Base-by-base conservation (phyloP, 1,140 invertebrate species). In the Heterodera carotae region DNA sequence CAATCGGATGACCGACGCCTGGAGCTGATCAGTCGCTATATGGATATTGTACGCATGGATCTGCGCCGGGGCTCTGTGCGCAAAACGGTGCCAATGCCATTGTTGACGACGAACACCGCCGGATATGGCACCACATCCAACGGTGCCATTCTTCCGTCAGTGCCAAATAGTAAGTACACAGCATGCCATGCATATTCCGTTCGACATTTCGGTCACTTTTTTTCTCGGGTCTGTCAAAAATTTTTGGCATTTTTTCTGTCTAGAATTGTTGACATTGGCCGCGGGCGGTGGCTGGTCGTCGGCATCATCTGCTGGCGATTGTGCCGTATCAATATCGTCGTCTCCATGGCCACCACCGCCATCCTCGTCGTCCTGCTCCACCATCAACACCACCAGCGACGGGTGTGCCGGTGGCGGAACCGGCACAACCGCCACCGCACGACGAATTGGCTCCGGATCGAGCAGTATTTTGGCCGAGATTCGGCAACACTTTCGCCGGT, bases 381-480 rank as follows among this genome's bases (percentile, higher is more conserved):
- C 39, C 39, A 43, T 43, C 39, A 12, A 10, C 39, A 4, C 15
- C 7, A 1, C 39, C 39, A 43, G 39, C 6, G 36, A 31, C 12
- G 67, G 74, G 53, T 10, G 39, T 43, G 39, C 39, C 7, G 2
- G 7, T 12, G 15, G 7, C 39, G 39, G 7, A 7, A 43, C 7
- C 15, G 29, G 29, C 2, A 7, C n/a, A 18, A n/a, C 7, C 29
- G n/a, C 10, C n/a, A 62, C 18, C n/a, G 25, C 31, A 39, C n/a
- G 29, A 43, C 87, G 89, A 31, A 89, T 62, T 25, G 60, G 60
- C 3, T n/a, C n/a, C n/a, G n/a, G n/a, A n/a, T 27, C 62, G 62
- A 18, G 10, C 62, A 66, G 62, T n/a, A 66, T 85, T 76, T 85
- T 91, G 22, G 84, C 83, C n/a, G 88, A 89, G 78, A 84, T 86